These are phyloP conservation scores for Oppia nitens DNA, from an alignment of 1,140 invertebrate genomes.

Conservation along the genomic window DNA sequence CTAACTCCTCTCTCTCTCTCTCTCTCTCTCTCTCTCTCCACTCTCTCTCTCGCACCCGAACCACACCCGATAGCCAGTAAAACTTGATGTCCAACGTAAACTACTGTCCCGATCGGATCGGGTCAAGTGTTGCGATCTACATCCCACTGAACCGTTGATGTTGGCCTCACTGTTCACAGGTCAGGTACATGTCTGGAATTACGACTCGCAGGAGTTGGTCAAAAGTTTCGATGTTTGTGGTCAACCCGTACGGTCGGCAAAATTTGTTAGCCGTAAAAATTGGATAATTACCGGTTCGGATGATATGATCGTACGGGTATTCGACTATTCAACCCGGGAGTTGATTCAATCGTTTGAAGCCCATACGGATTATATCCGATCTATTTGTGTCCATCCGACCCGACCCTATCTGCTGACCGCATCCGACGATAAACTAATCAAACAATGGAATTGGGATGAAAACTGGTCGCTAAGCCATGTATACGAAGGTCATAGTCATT, in stretches of 20 bases:
- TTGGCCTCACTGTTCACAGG: conserved; percentile 94
- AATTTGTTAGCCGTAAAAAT: conserved; percentile 92
- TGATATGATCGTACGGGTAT: conserved; percentile 62
- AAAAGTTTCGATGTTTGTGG: conserved; percentile 95
- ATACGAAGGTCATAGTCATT: conserved; percentile 95
- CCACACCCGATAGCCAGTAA: conserved; percentile 51
- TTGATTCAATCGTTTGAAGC: conserved; percentile 90
- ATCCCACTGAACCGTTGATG: conserved; percentile 96
- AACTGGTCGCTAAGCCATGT: conserved; percentile 91
- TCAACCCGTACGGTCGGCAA: conserved; percentile 79
- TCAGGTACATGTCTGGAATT: conserved; percentile 98
- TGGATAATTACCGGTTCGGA: conserved; percentile 94
- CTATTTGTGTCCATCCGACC: conserved; percentile 90
- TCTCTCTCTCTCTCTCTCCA: too few relatives aligned
- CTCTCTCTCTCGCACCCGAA: not conserved
- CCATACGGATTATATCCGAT: conserved; percentile 93
- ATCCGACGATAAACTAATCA: conserved; percentile 97
- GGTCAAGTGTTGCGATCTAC: conserved; percentile 93
- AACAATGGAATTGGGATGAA: conserved; percentile 99
- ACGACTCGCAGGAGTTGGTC: conserved; percentile 77
- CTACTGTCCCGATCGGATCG: conserved; percentile 90
- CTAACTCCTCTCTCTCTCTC: too few relatives aligned
- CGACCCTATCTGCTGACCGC: conserved; percentile 92
- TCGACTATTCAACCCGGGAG: conserved; percentile 97
- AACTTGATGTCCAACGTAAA: conserved; percentile 94